Evolutionary conservation across 2,888 invertebrate genomes (phyloP), one percentile per base, ranked within the genome.

Genomic region (Dynastes grantii): DNA sequence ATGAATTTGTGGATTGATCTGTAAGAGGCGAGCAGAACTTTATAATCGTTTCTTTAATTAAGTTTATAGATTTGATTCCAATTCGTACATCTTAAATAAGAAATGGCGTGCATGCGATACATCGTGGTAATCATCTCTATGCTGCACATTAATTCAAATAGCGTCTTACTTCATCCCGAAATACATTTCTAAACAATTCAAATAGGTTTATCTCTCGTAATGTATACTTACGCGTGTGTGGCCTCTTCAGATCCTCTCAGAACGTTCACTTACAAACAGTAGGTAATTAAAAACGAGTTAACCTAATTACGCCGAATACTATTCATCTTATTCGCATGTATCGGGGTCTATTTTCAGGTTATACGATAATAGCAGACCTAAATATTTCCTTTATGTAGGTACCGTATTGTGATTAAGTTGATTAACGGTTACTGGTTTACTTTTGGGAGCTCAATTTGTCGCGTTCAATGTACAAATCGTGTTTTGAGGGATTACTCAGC

Each of bases 311-410:
- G 29, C 68, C 32, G 40, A 37, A 27, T 13, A 61, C 73, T 73
- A 53, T 13, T 5, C 40, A 61, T 11, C 61, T 8, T 45, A 49
- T 45, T 68, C 61, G 45, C 11, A 45, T 16, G 37, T 58, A 16
- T 58, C 29, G 32, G 58, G n/a, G 68, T 75, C 51, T 75, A 75
- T 75, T 75, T 61, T 75, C 61, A 75, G 73, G 58, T 27, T 22
- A n/a, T 61, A 49, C 61, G 45, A 75, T 75, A 75, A 63, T 75
- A 63, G 73, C 45, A 75, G 61, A 45, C 73, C 63, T 75, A 75
- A 63, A 75, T 75, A 75, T 75, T 75, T 75, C 49, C 45, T 49
- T 27, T 27, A 68, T 51, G 29, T 51, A 49, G 22, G 32, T 37
- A 5, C 32, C 49, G 45, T 49, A 61, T 55, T 55, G n/a, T 75